These are phyloP conservation scores for Candidula unifasciata DNA, from an alignment of 2,888 invertebrate species.

Conservation along the genomic window DNA sequence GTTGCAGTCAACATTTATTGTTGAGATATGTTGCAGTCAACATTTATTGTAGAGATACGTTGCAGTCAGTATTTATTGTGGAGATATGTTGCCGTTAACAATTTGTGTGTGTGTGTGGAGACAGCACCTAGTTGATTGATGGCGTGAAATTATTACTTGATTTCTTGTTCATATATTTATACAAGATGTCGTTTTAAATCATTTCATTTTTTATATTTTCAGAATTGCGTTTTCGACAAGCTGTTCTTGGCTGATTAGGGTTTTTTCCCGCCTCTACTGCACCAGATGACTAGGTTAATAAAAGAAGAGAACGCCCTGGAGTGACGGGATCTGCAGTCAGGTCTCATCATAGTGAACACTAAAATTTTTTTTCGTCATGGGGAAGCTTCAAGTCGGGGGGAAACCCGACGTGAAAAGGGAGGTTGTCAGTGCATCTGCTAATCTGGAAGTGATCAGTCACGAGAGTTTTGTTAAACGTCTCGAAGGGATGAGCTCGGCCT, in stretches of 20 bases:
- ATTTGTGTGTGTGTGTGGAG: too few species aligned
- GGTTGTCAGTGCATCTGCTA: slow-evolving; percentile 65
- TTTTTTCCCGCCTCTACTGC: too few species aligned
- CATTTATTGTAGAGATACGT: too few species aligned
- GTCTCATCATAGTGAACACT: background rate
- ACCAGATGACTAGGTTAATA: background rate
- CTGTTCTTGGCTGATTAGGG: too few species aligned
- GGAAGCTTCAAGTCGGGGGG: slow-evolving; percentile 44
- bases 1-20: too few species aligned
- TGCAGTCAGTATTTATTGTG: too few species aligned
- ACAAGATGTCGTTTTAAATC: too few species aligned
- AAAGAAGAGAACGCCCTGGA: background rate
- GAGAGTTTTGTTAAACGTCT: slow-evolving; percentile 65
- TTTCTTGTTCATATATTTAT: too few species aligned
- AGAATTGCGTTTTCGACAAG: background rate
- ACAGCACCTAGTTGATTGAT: too few species aligned
- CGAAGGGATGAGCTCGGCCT: slow-evolving; percentile 67
- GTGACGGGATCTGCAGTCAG: background rate
- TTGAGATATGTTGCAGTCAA: too few species aligned
- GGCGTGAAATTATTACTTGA: too few species aligned
- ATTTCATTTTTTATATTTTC: background rate
- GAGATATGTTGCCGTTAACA: too few species aligned
- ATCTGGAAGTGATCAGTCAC: slow-evolving; percentile 69
- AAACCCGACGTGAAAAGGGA: slow-evolving; percentile 60
- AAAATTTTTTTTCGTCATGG: slow-evolving; percentile 36